phyloP scores from a whole-genome alignment of 2,888 invertebrate species.

The Cryptus armator region DNA sequence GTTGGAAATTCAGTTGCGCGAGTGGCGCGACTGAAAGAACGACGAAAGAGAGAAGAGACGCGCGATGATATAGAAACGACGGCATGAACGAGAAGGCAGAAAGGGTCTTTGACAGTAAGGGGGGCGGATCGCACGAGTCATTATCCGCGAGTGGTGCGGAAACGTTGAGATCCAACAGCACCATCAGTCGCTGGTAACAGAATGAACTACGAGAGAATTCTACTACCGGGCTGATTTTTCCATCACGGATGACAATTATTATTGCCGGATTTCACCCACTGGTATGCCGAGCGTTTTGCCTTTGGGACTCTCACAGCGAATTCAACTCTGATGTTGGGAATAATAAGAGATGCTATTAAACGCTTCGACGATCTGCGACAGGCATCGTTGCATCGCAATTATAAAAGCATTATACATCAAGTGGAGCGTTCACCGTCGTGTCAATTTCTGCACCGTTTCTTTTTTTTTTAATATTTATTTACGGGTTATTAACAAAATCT shows the following conservation, averaged over 20 bases:
- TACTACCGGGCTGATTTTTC: constrained; percentile 59
- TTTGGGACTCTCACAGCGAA: constrained; percentile 13
- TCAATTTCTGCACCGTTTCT: background rate
- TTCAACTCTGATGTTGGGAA: constrained; percentile 7
- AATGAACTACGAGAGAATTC: constrained; percentile 39
- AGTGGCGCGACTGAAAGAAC: constrained; percentile 43
- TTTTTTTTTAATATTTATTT: background rate
- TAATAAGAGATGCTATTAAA: constrained; percentile 27
- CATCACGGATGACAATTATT: constrained; percentile 63
- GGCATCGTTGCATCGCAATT: constrained; percentile 3
- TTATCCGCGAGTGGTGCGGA: constrained; percentile 66
- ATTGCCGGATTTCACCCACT: constrained; percentile 65
- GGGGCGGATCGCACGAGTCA: constrained; percentile 66
- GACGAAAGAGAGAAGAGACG: constrained; percentile 27
- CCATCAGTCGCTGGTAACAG: constrained; percentile 53
- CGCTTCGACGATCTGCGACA: constrained; percentile 43
- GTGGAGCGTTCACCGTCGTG: background rate
- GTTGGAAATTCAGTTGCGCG: constrained; percentile 57
- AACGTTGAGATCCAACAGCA: constrained; percentile 52
- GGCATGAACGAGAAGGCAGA: constrained; percentile 46
- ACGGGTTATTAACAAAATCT: background rate
- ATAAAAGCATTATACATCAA: background rate
- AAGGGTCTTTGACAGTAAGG: constrained; percentile 34
- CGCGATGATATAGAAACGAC: constrained; percentile 18
- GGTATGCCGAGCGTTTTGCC: constrained; percentile 38